Evolutionary conservation across 2,113 vertebrate species (phyloP).

Genomic region (Cichladusa arquata): DNA sequence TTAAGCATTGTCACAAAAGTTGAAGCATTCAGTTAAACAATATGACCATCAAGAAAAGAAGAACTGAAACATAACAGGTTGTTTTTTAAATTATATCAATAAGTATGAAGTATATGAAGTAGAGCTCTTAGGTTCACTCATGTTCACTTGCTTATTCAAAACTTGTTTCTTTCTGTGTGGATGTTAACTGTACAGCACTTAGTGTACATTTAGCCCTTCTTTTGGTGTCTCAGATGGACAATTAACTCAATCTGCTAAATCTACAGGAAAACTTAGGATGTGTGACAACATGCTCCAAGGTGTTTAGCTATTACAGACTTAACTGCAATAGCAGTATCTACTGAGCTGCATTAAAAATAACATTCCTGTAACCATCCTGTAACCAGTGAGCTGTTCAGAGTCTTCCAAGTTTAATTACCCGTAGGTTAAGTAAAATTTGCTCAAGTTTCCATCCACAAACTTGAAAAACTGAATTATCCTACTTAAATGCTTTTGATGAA

Average conservation of each 20-base stretch:
- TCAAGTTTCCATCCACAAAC: not conserved
- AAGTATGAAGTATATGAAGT: not conserved
- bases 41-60: not conserved
- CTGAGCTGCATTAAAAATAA: not conserved
- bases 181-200: not conserved
- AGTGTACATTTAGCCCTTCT: not conserved
- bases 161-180: not conserved
- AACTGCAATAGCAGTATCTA: not conserved
- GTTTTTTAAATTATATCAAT: not conserved
- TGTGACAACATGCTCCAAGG: not conserved
- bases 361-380: not conserved
- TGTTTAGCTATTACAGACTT: not conserved
- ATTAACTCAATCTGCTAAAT: not conserved
- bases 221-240: not conserved
- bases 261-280: not conserved
- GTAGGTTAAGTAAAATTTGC: constrained; percentile 6
- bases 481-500: not conserved
- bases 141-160: not conserved
- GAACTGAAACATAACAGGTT: not conserved
- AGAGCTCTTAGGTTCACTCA: not conserved
- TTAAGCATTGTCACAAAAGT: not conserved
- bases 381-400: not conserved
- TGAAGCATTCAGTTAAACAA: not conserved
- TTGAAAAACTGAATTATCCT: not conserved
- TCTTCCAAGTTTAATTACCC: not conserved